Evolutionary conservation across 2,797 vertebrate species (phyloP), one percentile per base, ranked within the genome.

Genomic region (Lepidocolaptes lacrymiger): DNA sequence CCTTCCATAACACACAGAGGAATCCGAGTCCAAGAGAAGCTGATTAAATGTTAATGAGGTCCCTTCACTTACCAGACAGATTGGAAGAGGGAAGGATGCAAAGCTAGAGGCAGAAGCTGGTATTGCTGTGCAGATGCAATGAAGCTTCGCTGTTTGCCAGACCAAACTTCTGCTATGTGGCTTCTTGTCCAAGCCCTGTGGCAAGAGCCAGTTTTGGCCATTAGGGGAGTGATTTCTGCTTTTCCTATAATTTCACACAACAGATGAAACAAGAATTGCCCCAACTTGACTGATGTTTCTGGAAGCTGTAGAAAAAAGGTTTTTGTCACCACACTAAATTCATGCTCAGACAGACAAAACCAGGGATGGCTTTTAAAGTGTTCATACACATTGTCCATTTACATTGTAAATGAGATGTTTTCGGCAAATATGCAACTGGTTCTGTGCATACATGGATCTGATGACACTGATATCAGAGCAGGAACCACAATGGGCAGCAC

Each of bases 21-120:
- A 69, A 69, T 55, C 19, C 0, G n/a, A 91, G 54, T 66, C 89
- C 73, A 51, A 69, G 32, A 75, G 84, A 79, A 83, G 28, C 41
- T 80, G 72, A 94, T 82, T 96, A 91, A 95, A 59, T 91, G 74
- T 71, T 97, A 83, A 93, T 92, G 62, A 94, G 58, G 85, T 59
- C 89, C 41, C 73, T 86, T 83, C 48, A 68, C 66, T 93, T 62
- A 66, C 75, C 59, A 56, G 69, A 73, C 68, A 92, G 49, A 75
- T 72, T 92, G 74, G 68, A 76, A 91, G 84, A 94, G 41, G 16
- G 7, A 44, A 48, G 85, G 83, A 94, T 58, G 39, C 78, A 78
- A 89, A 88, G 56, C 49, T 72, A 82, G 85, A 46, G 68, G 37
- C 67, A 80, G 75, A 52, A 93, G 24, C 37, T 94, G 81, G 63